A percentile compares a stretch with the other conserved stretches of the same genome.
These are phyloP conservation scores for Squalus acanthias DNA, from an alignment of 2,797 vertebrate species.

Conservation along the genomic window DNA sequence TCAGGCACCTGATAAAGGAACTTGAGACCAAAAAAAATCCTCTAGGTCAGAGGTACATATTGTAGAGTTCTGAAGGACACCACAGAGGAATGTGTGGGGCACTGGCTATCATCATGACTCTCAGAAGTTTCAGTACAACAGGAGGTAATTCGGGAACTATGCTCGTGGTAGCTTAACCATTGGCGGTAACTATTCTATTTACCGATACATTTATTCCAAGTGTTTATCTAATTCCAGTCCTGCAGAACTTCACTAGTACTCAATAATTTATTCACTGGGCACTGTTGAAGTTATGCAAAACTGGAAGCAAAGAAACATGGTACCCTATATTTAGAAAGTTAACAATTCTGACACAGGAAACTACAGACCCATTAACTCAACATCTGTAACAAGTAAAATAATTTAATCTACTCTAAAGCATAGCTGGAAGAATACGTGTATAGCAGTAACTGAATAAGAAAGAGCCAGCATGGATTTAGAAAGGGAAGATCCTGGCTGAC, in stretches of 20 bases:
- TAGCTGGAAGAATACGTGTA: background rate
- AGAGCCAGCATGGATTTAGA: background rate
- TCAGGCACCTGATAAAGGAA: background rate
- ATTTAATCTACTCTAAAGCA: background rate
- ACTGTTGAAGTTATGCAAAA: background rate
- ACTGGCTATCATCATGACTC: background rate
- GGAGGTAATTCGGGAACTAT: background rate
- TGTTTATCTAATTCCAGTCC: background rate
- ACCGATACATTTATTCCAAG: background rate
- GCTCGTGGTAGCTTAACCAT: background rate
- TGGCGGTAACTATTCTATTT: background rate
- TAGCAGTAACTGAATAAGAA: slow-evolving; percentile 1
- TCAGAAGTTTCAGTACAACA: background rate
- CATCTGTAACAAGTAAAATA: background rate
- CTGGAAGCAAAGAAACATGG: background rate
- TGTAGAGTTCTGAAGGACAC: background rate
- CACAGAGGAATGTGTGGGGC: background rate
- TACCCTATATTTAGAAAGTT: background rate
- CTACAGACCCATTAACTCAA: background rate
- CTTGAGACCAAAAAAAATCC: background rate
- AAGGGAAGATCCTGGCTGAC: background rate
- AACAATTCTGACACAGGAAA: background rate
- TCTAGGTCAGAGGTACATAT: background rate
- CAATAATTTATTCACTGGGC: background rate
- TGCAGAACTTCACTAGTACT: background rate